phyloP scores from a whole-genome alignment of 2,113 vertebrate genomes.

The Labrus mixtus region DNA sequence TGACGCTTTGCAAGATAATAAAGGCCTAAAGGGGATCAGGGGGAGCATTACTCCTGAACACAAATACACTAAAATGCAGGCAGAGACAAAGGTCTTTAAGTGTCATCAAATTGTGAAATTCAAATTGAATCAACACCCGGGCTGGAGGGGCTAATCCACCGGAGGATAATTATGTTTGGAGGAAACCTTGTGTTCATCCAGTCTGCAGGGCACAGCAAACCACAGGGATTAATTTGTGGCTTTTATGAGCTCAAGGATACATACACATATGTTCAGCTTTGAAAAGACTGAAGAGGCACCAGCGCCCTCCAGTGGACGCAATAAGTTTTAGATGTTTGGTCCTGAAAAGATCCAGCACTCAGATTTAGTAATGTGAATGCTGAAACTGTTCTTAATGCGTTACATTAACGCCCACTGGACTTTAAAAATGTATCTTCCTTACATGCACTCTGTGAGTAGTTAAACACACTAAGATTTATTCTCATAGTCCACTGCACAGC shows the following conservation, averaged over 20 bases:
- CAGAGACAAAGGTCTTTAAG: conserved; percentile 21
- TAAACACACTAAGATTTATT: no score
- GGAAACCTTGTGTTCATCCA: conserved; percentile 37
- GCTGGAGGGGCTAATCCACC: conserved; percentile 6
- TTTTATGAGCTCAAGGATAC: conserved; percentile 11
- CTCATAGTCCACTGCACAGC: no score
- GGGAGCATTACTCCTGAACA: background rate
- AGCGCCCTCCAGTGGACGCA: conserved; percentile 71
- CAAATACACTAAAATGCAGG: conserved; percentile 1
- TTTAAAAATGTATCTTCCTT: no score
- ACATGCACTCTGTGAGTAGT: no score
- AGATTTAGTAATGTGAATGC: no score
- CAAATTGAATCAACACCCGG: conserved; percentile 30
- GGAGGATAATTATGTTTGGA: conserved; percentile 38
- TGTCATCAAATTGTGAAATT: conserved; percentile 23
- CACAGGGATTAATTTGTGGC: conserved; percentile 44
- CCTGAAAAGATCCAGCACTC: background rate
- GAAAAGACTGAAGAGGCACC: conserved; percentile 32
- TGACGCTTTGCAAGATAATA: background rate
- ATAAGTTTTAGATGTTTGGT: background rate
- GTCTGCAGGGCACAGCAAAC: conserved; percentile 28
- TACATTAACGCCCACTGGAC: no score
- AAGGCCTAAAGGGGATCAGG: background rate
- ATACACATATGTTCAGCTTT: background rate
- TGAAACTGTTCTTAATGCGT: no score